These are phyloP conservation scores for Acestrorhynchus altus DNA, from an alignment of 2,797 vertebrate genomes.

Conservation along the genomic window DNA sequence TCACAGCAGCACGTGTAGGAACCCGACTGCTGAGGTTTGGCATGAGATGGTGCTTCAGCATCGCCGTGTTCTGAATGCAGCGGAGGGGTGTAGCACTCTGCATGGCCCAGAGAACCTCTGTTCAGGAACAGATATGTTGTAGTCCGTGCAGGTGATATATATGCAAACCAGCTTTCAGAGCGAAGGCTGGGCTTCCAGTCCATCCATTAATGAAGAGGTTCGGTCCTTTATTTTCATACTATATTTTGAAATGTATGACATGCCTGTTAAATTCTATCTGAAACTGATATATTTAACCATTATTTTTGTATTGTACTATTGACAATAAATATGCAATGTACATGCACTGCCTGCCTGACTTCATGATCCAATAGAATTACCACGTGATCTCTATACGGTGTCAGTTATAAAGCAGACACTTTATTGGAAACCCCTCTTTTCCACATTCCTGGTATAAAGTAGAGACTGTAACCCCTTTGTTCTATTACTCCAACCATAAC, in stretches of 20 bases:
- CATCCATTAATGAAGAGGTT: constrained; percentile 46
- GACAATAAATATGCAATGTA: constrained; percentile 69
- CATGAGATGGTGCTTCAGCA: background rate
- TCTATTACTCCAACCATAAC: too few relatives aligned
- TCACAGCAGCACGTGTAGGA: constrained; percentile 24
- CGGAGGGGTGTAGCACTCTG: constrained; percentile 36
- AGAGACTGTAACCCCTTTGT: too few relatives aligned
- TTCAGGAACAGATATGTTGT: constrained; percentile 17
- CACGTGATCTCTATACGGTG: too few relatives aligned
- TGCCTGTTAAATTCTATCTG: constrained; percentile 43
- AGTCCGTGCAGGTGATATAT: constrained; percentile 23
- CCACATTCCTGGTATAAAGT: too few relatives aligned
- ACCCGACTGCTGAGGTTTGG: constrained; percentile 19
- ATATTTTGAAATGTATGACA: constrained; percentile 55
- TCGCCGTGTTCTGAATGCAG: background rate
- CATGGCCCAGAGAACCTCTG: background rate
- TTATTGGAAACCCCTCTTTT: background rate
- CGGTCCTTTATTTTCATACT: constrained; percentile 64
- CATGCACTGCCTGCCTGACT: background rate
- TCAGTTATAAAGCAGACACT: background rate
- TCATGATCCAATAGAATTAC: background rate
- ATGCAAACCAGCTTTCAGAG: constrained; percentile 50
- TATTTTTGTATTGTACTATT: constrained; percentile 67
- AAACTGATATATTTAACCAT: constrained; percentile 59
- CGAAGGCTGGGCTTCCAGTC: constrained; percentile 13